Conservation (phyloP, 1,140 invertebrate species). For the Sweltsa coloradensis region DNA sequence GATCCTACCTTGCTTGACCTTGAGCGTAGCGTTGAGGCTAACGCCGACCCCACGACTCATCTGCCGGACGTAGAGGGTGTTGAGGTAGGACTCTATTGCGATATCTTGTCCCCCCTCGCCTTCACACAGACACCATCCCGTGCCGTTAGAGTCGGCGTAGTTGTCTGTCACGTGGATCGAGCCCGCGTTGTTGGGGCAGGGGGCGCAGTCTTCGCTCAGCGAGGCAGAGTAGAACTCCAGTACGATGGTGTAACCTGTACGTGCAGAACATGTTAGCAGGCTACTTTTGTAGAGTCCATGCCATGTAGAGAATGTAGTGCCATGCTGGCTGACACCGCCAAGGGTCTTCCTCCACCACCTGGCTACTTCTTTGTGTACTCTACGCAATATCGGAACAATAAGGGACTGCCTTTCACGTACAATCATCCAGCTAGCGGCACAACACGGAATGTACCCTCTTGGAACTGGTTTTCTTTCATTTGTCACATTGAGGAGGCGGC, state of each 20-base stretch:
- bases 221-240: slow-evolving; percentile 34
- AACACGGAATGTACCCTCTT: no score
- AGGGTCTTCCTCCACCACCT: no score
- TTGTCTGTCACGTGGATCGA: slow-evolving; percentile 47
- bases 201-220: slow-evolving; percentile 11
- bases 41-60: slow-evolving; percentile 24
- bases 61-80: slow-evolving; percentile 41
- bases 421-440: no score
- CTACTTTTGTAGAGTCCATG: no score
- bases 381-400: no score
- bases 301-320: no score
- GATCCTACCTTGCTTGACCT: slow-evolving; percentile 21
- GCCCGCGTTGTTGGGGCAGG: slow-evolving; percentile 28
- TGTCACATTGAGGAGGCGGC: no score
- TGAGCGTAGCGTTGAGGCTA: slow-evolving; percentile 37
- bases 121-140: slow-evolving; percentile 46
- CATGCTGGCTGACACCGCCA: no score
- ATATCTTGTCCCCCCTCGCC: slow-evolving; percentile 27
- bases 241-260: slow-evolving; percentile 40
- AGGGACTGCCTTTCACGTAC: no score
- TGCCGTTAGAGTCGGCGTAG: slow-evolving; percentile 51
- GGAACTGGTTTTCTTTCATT: no score
- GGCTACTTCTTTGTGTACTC: no score
- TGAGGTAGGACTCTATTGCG: slow-evolving; percentile 45
- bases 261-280: no score